Conservation (phyloP, 2,113 vertebrate species). For the Eleginops maclovinus region DNA sequence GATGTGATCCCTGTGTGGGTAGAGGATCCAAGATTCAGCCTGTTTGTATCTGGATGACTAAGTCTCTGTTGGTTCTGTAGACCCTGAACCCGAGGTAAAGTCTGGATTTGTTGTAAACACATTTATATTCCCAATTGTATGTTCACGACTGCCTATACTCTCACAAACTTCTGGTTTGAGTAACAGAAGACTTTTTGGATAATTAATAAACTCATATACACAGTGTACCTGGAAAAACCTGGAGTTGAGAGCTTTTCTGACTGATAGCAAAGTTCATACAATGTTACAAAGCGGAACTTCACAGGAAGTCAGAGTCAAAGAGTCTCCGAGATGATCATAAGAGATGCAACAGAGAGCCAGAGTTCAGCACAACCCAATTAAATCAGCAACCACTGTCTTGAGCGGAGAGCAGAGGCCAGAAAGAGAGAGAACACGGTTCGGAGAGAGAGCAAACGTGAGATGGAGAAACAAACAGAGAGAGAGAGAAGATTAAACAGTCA, state of each 20-base stretch:
- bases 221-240: constrained; percentile 67
- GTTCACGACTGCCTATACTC: constrained; percentile 20
- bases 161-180: constrained; percentile 53
- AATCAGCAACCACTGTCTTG: constrained; percentile 78
- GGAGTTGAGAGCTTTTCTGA: constrained; percentile 44
- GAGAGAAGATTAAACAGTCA: constrained; percentile 79
- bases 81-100: constrained; percentile 40
- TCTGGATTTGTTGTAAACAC: constrained; percentile 47
- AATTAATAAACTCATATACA: constrained; percentile 68
- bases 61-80: constrained; percentile 52
- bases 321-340: constrained; percentile 78
- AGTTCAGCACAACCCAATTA: constrained; percentile 84
- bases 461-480: constrained; percentile 48
- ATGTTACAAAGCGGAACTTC: constrained; percentile 74
- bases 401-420: constrained; percentile 78
- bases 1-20: constrained; percentile 68
- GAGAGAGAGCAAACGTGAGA: constrained; percentile 57
- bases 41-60: constrained; percentile 61
- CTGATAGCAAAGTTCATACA: constrained; percentile 68
- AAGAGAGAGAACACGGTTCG: constrained; percentile 61
- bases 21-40: constrained; percentile 48
- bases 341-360: constrained; percentile 78
- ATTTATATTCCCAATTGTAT: constrained; percentile 35
- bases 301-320: constrained; percentile 77
- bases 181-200: constrained; percentile 55